Base-by-base conservation (phyloP, 2,888 invertebrate genomes). In the Leucophenga montana region DNA sequence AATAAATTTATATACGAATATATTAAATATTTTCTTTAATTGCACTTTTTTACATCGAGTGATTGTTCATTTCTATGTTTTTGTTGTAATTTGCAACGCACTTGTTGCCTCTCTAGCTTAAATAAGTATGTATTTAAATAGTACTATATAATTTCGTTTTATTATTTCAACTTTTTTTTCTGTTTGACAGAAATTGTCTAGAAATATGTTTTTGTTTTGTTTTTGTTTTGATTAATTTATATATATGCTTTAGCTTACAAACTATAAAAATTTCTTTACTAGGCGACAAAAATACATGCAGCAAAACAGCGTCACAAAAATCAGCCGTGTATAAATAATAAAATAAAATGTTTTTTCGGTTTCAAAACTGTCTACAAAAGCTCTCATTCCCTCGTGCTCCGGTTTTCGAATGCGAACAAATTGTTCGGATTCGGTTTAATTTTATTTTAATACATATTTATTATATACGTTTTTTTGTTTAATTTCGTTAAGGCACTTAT, bases 111-210 rank as follows among this genome's bases (percentile, higher is more conserved):
- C 39, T 11, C 39, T 39, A 11, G 39, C 39, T 39, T 39, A 39
- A 39, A 39, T 39, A 39, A 39, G 8, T 39, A 39, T 11, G 8
- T 39, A 39, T 39, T 39, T 39, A 39, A 39, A 39, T 39, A 80
- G 18, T 50, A n/a, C n/a, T n/a, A 50, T 50, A 16, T 50, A n/a
- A 16, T 50, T 11, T 50, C 6, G 8, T 50, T 50, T 50, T 50
- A 44, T 67, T 11, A 44, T 67, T 11, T 69, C 9, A 6, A 33
- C 57, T 65, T 66, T 73, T 59, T 44, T 72, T 78, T 82, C 84
- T 84, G 83, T 84, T 82, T 77, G 75, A 84, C 83, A 84, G 84
- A 84, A 80, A 76, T 71, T 62, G 6, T 0, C 54, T 73, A 53
- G 46, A 22, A 9, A 22, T 22, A 31, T 61, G 3, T 48, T 22